These are phyloP conservation scores for Neosalanx taihuensis DNA, from an alignment of 2,797 vertebrate species.

Conservation along the genomic window DNA sequence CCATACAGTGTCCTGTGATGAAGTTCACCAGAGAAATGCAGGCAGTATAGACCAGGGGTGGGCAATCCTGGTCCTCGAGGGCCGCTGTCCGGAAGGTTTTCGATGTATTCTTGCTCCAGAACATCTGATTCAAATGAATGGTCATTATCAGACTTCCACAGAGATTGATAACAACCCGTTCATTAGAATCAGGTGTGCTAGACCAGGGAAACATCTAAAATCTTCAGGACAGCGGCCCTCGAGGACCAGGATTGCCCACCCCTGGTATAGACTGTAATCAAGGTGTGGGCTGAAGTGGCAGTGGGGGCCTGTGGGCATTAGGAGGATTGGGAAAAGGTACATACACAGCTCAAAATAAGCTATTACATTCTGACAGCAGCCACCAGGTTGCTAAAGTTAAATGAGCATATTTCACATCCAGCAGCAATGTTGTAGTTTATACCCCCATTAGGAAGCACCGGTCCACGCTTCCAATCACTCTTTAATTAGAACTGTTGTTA, in stretches of 20 bases:
- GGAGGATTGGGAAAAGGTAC: slow-evolving; percentile 23
- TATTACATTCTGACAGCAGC: slow-evolving; percentile 62
- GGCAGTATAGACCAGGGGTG: not conserved
- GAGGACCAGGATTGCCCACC: too few relatives aligned
- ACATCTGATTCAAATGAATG: too few relatives aligned
- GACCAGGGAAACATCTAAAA: too few relatives aligned
- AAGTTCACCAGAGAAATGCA: too few relatives aligned
- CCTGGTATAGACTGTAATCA: not conserved
- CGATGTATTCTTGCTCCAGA: too few relatives aligned
- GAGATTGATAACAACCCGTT: too few relatives aligned
- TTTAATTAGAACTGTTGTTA: slow-evolving; percentile 73
- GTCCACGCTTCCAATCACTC: slow-evolving; percentile 65
- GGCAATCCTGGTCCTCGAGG: too few relatives aligned
- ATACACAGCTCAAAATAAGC: slow-evolving; percentile 55
- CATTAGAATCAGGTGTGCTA: too few relatives aligned
- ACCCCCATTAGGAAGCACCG: slow-evolving; percentile 61
- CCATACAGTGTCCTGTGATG: not conserved
- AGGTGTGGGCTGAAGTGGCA: not conserved
- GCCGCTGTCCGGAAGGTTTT: too few relatives aligned
- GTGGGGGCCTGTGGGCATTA: not conserved
- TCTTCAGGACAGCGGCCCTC: too few relatives aligned
- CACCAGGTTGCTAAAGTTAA: slow-evolving; percentile 58
- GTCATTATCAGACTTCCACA: too few relatives aligned
- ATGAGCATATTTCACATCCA: slow-evolving; percentile 62
- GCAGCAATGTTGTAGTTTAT: slow-evolving; percentile 59